Evolutionary conservation across 53 echinoderm and acorn worm genomes (phyloP).

Genomic region (Pentamera pediparva): DNA sequence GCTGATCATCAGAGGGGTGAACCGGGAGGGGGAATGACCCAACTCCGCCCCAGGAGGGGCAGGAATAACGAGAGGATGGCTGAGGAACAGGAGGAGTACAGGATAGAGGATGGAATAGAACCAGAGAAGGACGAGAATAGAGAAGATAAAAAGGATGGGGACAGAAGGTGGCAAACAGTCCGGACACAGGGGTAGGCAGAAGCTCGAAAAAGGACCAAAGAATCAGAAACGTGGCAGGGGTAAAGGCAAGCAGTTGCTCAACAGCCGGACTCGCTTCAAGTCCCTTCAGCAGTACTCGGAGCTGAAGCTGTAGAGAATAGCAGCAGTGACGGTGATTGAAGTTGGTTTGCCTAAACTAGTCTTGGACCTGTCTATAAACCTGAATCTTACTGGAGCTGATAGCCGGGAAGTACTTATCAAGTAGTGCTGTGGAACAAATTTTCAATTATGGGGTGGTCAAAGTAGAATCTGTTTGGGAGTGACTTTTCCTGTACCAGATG

Average conservation of each 20-base stretch:
- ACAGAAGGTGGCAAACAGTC: neutral
- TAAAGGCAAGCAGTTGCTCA: conserved; percentile 40
- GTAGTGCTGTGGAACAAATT: too few relatives aligned
- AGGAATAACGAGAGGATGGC: neutral
- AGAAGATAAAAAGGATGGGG: too few relatives aligned
- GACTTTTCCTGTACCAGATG: too few relatives aligned
- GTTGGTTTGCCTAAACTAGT: too few relatives aligned
- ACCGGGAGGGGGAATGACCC: too few relatives aligned
- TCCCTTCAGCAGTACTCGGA: neutral
- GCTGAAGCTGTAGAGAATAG: conserved; percentile 58
- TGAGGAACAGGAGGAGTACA: neutral
- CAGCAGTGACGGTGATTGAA: conserved; percentile 41
- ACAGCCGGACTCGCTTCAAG: conserved; percentile 4
- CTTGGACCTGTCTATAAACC: too few relatives aligned
- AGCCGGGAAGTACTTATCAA: too few relatives aligned
- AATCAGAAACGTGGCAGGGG: neutral
- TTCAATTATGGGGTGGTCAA: too few relatives aligned
- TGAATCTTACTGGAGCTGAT: too few relatives aligned
- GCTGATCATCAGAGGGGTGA: neutral
- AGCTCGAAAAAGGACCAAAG: neutral
- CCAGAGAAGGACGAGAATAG: conserved; percentile 14
- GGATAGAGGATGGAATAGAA: conserved; percentile 19
- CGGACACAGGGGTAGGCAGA: neutral
- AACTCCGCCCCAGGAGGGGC: neutral
- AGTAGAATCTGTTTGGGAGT: too few relatives aligned